phyloP scores from a whole-genome alignment of 2,888 invertebrate species.

The Odontomyia ornata region DNA sequence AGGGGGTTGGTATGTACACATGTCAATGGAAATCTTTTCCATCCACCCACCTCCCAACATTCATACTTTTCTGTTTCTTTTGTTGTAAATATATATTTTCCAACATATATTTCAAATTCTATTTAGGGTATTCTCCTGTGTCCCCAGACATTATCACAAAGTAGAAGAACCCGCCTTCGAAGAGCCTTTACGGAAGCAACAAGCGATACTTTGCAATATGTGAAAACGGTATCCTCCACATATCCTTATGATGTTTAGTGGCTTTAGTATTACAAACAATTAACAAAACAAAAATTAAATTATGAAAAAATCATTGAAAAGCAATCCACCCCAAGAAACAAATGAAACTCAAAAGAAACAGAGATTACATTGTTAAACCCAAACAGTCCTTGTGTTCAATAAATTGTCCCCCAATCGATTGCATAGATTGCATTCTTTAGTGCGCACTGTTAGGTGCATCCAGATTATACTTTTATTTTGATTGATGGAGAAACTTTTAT shows the following conservation, averaged over 20 bases:
- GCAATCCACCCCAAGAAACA: slow-evolving; percentile 1
- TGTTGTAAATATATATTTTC: slow-evolving; percentile 46
- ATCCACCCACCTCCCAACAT: slow-evolving; percentile 16
- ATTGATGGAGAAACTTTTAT: slow-evolving; percentile 15
- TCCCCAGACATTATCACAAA: slow-evolving; percentile 89
- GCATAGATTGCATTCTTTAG: slow-evolving; percentile 38
- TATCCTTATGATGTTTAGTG: slow-evolving; percentile 42
- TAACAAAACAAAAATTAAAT: neutral
- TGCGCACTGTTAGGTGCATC: slow-evolving; percentile 37
- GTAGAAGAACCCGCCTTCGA: slow-evolving; percentile 83
- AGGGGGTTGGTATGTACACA: too few species aligned
- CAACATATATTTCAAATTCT: slow-evolving; percentile 46
- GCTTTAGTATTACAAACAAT: slow-evolving; percentile 41
- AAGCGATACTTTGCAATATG: slow-evolving; percentile 86
- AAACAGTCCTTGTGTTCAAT: slow-evolving; percentile 37
- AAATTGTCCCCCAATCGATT: slow-evolving; percentile 1
- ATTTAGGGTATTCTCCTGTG: slow-evolving; percentile 85
- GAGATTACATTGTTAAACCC: slow-evolving; percentile 24
- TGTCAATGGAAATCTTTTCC: slow-evolving; percentile 33
- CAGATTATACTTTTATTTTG: neutral
- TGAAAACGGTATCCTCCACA: slow-evolving; percentile 77
- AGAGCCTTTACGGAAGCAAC: slow-evolving; percentile 91
- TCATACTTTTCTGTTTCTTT: slow-evolving; percentile 48
- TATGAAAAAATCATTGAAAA: slow-evolving; percentile 17
- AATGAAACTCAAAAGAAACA: slow-evolving; percentile 21